Evolutionary conservation across 2,888 invertebrate species (phyloP).

Genomic region (Brenthis hecate): DNA sequence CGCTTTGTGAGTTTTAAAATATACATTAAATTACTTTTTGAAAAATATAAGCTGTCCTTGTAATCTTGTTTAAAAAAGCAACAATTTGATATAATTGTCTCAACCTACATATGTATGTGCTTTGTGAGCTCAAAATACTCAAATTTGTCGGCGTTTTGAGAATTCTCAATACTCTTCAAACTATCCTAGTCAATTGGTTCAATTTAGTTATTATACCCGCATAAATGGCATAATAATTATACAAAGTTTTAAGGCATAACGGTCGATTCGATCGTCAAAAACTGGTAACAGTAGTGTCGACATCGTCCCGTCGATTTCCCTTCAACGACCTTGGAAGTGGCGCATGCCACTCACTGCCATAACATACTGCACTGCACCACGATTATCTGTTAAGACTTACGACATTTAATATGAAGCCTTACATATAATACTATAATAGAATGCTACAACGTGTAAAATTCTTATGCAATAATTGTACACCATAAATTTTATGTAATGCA

Average conservation of each 20-base stretch:
- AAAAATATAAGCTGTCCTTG: too few relatives aligned
- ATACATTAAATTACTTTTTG: constrained; percentile 3
- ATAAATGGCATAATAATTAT: not conserved
- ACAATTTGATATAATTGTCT: too few relatives aligned
- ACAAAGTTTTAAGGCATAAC: constrained; percentile 59
- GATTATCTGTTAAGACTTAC: constrained; percentile 48
- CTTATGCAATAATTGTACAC: constrained; percentile 22
- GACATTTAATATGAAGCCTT: constrained; percentile 7
- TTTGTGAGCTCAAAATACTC: too few relatives aligned
- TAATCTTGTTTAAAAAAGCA: too few relatives aligned
- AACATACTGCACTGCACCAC: constrained; percentile 56
- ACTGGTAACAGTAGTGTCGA: constrained; percentile 61
- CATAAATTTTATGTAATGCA: constrained; percentile 12
- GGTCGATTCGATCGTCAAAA: constrained; percentile 47
- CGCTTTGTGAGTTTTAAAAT: constrained; percentile 37
- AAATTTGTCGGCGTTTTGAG: too few relatives aligned
- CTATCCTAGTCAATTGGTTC: too few relatives aligned
- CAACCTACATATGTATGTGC: too few relatives aligned
- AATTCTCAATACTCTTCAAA: too few relatives aligned
- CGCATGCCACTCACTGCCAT: constrained; percentile 58
- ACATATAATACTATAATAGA: constrained; percentile 15
- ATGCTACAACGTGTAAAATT: constrained; percentile 39
- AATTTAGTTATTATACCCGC: not conserved
- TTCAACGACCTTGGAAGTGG: constrained; percentile 74
- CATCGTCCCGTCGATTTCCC: constrained; percentile 72